Evolutionary conservation across 2,113 vertebrate genomes (phyloP).

Genomic region (Speoplatyrhinus poulsoni): DNA sequence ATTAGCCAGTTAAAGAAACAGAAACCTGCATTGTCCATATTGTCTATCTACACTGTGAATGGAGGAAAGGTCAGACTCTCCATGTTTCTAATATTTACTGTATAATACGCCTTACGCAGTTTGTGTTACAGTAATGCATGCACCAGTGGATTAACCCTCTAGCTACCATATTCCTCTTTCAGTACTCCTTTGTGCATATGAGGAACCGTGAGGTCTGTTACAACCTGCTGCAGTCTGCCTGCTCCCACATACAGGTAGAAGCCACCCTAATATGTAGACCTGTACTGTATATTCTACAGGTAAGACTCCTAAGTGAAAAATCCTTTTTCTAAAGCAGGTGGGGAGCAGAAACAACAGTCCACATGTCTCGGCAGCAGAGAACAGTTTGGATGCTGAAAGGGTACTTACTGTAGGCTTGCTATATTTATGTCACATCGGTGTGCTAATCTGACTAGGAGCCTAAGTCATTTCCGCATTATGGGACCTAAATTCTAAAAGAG

Average conservation of each 20-base stretch:
- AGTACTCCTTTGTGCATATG: conserved; percentile 81
- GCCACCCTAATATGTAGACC: not conserved
- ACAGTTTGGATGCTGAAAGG: conserved; percentile 28
- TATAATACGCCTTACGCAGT: not conserved
- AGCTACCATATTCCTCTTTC: conserved; percentile 5
- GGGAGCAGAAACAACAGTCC: conserved; percentile 51
- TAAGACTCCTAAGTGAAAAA: not conserved
- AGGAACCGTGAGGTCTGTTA: conserved; percentile 73
- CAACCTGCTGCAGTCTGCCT: conserved; percentile 69
- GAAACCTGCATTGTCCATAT: conserved; percentile 77
- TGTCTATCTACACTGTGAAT: conserved; percentile 74
- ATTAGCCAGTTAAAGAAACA: conserved; percentile 80
- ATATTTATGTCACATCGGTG: not conserved
- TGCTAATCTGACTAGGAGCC: no score
- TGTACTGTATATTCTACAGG: not conserved
- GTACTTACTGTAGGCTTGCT: conserved; percentile 54
- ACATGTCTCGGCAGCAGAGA: conserved; percentile 38
- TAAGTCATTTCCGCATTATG: no score
- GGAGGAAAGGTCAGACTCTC: conserved; percentile 80
- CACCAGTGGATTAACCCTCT: no score
- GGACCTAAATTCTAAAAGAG: no score
- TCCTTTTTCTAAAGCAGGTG: conserved; percentile 46
- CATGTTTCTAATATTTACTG: not conserved
- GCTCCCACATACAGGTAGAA: conserved; percentile 67
- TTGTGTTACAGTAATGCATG: no score